A percentile compares a stretch with the other conserved stretches of the same genome.
These are phyloP conservation scores for Brachypodius melanocephalos DNA, from an alignment of 2,113 vertebrate species.

Conservation along the genomic window DNA sequence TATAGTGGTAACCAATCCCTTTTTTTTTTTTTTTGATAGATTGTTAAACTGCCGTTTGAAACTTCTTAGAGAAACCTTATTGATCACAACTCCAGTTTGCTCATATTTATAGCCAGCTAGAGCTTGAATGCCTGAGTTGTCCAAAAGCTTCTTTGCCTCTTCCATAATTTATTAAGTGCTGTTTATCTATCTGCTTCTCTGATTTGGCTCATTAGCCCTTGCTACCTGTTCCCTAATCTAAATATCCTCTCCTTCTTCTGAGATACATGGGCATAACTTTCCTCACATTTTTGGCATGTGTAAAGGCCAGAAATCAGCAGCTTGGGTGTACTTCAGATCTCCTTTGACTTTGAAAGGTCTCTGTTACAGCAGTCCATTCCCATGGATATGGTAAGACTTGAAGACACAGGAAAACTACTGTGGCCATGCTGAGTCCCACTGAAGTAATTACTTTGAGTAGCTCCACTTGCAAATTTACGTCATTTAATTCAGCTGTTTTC, in stretches of 20 bases:
- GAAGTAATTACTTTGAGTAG: neutral
- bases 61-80: neutral
- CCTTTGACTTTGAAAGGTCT: neutral
- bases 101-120: neutral
- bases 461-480: neutral
- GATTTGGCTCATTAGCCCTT: neutral
- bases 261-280: neutral
- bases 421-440: neutral
- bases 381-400: neutral
- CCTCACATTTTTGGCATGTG: neutral
- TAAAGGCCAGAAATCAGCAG: neutral
- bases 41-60: neutral
- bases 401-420: neutral
- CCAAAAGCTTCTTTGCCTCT: neutral
- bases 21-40: neutral
- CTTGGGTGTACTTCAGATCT: neutral
- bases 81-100: neutral
- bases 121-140: neutral
- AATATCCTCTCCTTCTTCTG: neutral
- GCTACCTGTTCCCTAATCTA: neutral
- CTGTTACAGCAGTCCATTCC: neutral
- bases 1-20: neutral
- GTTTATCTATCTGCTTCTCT: neutral
- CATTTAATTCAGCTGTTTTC: constrained; percentile 7
- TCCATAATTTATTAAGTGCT: neutral